Evolutionary conservation across 2,113 vertebrate species (phyloP).

Genomic region (Dissostichus mawsoni): DNA sequence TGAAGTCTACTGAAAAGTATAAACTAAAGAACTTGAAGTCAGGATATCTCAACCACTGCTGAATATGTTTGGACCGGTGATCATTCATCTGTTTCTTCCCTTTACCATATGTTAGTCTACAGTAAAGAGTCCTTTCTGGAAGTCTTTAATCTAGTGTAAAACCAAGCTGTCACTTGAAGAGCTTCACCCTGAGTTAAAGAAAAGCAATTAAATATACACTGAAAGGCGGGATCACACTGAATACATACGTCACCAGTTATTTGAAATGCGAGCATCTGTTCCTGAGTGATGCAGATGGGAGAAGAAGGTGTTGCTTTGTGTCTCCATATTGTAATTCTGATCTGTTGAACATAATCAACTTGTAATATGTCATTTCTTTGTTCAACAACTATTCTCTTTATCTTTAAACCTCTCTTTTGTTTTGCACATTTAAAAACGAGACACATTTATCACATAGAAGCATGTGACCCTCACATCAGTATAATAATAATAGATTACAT

Average conservation of each 20-base stretch:
- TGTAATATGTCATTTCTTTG: neutral
- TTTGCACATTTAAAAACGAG: neutral
- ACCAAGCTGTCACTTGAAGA: neutral
- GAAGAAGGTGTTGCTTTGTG: slow-evolving; percentile 4
- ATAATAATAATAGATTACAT: no score
- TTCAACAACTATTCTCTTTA: neutral
- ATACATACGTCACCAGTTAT: neutral
- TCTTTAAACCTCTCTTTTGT: neutral
- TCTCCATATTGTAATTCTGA: neutral
- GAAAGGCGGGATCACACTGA: slow-evolving; percentile 11
- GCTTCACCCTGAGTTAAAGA: neutral
- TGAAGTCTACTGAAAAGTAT: no score
- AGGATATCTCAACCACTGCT: neutral
- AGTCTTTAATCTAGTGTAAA: neutral
- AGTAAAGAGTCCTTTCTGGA: neutral
- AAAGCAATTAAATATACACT: neutral
- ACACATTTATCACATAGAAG: neutral
- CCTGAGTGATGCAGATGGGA: neutral
- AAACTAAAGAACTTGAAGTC: neutral
- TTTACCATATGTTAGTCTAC: neutral
- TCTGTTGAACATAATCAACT: neutral
- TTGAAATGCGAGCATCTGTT: neutral
- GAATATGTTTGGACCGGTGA: neutral
- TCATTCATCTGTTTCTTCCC: neutral
- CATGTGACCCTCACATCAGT: neutral